These are phyloP conservation scores for Lepisosteus osseus DNA, from an alignment of 2,113 vertebrate genomes.

Conservation along the genomic window DNA sequence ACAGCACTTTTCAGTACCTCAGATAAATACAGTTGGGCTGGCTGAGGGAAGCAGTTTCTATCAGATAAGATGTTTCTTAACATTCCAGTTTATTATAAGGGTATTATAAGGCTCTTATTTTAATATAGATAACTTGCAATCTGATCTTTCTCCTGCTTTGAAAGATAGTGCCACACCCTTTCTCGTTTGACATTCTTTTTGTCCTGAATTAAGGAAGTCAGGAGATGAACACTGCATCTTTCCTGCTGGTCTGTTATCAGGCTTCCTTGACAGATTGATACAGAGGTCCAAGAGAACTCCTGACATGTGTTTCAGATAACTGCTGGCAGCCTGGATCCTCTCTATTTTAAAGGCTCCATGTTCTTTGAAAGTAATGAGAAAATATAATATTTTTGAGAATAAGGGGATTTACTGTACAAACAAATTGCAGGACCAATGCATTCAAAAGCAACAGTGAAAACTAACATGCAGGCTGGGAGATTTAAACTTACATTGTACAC, in stretches of 20 bases:
- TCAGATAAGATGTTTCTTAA: conserved; percentile 27
- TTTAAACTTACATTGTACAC: too few relatives aligned
- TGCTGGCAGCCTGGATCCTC: conserved; percentile 38
- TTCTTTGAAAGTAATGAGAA: too few relatives aligned
- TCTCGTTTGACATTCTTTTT: not conserved
- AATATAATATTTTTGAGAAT: too few relatives aligned
- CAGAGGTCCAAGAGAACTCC: conserved; percentile 40
- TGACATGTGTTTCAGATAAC: conserved; percentile 31
- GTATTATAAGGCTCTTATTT: conserved; percentile 14
- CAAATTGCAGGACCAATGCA: too few relatives aligned
- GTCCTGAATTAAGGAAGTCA: not conserved
- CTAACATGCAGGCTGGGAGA: too few relatives aligned
- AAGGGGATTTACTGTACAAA: too few relatives aligned
- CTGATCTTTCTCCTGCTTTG: conserved; percentile 7
- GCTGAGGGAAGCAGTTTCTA: not conserved
- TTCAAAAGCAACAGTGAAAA: too few relatives aligned
- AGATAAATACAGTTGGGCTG: not conserved
- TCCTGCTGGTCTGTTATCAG: not conserved
- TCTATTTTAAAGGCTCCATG: too few relatives aligned
- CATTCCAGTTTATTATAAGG: conserved; percentile 20
- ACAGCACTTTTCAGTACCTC: conserved; percentile 4
- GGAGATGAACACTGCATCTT: not conserved
- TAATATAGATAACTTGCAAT: not conserved
- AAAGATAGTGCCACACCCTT: not conserved
- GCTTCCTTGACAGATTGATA: conserved; percentile 38